Base-by-base conservation (phyloP, 2,888 invertebrate species). In the Rutpela maculata region DNA sequence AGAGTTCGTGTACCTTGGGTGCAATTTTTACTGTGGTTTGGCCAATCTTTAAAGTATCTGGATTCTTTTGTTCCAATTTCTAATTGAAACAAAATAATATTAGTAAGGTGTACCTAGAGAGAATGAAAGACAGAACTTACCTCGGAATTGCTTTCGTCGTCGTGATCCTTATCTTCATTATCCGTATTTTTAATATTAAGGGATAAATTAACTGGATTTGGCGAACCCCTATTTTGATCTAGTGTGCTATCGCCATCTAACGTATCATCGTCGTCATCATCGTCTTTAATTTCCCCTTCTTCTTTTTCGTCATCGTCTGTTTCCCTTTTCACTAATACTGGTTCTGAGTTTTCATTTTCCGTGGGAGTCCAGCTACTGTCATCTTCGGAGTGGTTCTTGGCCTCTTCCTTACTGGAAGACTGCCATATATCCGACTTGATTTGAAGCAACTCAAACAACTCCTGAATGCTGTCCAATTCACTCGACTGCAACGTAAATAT, bases 401-500 rank as follows among this genome's bases (percentile, higher is more conserved):
- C 85, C 85, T 88, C 88, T 86, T 87, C 87, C 19, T 85, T 76
- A 69, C 76, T 84, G 57, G 89, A 88, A 57, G 92, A 92, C 87
- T 92, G 91, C 94, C 94, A 94, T 86, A 94, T 93, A 86, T 96
- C 96, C 81, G 96, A 95, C 90, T 96, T 96, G 83, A 96, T 96
- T 91, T 96, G 96, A 85, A 96, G 90, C 84, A 96, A 91, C 89
- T 96, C 94, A 89, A 96, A 94, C 74, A 96, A 90, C 89, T 96
- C 96, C 90, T 95, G 94, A 91, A 96, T 93, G 86, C 95, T 95
- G 87, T 95, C 94, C 84, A 96, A 93, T 91, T 96, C 96, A 85
- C 93, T 93, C 83, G 94, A 94, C 95, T 95, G 91, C 84, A 92
- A 92, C 68, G 81, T 83, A 82, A 35, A 35, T 35, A 66, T 10